A percentile compares a stretch with the other conserved stretches of the same genome.
Evolutionary conservation across 2,113 vertebrate species (phyloP).

Genomic region (Forbesichthys papilliferus): DNA sequence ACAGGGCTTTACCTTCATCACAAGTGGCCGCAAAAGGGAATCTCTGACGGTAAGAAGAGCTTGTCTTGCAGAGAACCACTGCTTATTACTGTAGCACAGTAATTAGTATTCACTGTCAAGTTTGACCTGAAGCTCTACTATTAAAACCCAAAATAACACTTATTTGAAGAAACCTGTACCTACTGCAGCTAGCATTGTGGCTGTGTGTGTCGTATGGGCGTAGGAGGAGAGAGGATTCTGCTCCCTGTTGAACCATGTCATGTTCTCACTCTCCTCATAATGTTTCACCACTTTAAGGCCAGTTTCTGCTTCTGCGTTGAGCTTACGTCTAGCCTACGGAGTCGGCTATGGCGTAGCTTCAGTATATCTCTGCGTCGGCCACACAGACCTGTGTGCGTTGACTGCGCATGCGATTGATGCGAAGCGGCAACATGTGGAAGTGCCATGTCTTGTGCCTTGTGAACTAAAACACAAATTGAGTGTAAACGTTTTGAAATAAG

Average conservation of each 20-base stretch:
- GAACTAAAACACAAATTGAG: no score
- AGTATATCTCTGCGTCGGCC: no score
- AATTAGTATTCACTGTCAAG: background rate
- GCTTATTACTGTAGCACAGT: no score
- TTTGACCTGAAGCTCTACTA: background rate
- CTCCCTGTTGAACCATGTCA: conserved; percentile 21
- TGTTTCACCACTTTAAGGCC: background rate
- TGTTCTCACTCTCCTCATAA: conserved; percentile 17
- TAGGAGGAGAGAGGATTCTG: conserved; percentile 33
- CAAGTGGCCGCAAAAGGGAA: conserved; percentile 81
- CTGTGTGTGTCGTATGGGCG: background rate
- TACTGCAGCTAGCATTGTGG: conserved; percentile 10
- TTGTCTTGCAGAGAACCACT: background rate
- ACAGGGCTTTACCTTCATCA: conserved; percentile 81
- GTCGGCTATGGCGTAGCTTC: no score
- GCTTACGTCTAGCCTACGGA: no score
- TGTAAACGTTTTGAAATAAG: no score
- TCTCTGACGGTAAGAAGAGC: conserved; percentile 75
- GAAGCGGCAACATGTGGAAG: no score
- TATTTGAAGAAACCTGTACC: background rate
- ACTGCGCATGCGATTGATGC: no score
- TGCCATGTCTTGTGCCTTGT: no score
- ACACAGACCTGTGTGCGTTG: no score
- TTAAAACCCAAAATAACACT: background rate
- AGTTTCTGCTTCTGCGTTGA: no score